Base-by-base conservation (phyloP, 2,888 invertebrate genomes). In the Prosopocoilus inquinatus region DNA sequence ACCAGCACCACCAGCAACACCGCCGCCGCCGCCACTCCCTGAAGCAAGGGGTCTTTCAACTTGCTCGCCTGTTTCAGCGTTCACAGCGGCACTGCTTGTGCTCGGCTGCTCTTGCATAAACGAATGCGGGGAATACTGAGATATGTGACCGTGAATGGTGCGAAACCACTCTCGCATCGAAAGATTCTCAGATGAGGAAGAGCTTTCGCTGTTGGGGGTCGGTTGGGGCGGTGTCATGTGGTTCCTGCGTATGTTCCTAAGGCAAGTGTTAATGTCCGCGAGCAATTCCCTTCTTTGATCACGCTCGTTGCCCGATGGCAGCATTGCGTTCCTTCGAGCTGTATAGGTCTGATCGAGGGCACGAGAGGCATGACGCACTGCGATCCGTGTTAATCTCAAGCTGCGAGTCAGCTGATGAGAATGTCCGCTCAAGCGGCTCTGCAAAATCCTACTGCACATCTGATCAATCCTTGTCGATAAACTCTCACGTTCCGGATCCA, bases 391-490 rank as follows among this genome's bases (percentile, higher is more conserved):
- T 32, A 72, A 57, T 53, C 70, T 64, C 48, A 76, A 65, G 60
- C 71, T 74, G 16, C 73, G 61, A 3, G 72, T 74, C 38, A 76
- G 61, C 48, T 70, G 71, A 33, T 68, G 68, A 3, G 74, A 73
- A 46, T 66, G 70, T n/a, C 67, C 69, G 38, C 66, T 65, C 32
- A 68, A 64, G 12, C 74, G 67, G 49, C 64, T 71, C 32, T 71
- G 71, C 15, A 76, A 61, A 73, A 77, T 75, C 41, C 70, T 65
- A 16, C 68, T 68, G 55, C 74, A 76, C 68, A 75, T 72, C 45
- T 72, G 71, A 58, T 75, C 73, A 28, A 77, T 74, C 49, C 76
- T 61, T 33, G 65, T 64, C 3, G 75, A 72, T 33, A 76, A 62
- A 44, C 68, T 68, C 55, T 72, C 72, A 3, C 74, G 60, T 61